phyloP scores from a whole-genome alignment of 2,888 invertebrate genomes.

The Eupithecia dodoneata region DNA sequence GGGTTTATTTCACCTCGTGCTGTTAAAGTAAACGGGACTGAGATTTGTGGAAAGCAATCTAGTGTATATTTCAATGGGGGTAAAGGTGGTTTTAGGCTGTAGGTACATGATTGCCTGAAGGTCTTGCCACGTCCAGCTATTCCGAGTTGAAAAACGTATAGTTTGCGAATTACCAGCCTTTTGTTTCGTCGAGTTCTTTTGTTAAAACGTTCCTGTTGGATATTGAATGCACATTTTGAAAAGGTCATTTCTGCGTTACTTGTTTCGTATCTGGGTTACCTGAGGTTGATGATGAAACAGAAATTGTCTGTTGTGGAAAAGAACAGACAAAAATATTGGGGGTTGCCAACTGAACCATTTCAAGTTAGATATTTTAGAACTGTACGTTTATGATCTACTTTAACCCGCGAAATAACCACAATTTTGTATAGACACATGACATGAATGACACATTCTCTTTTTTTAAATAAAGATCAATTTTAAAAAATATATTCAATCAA shows the following conservation, averaged over 20 bases:
- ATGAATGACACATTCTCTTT: too few species aligned
- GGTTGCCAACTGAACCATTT: background rate
- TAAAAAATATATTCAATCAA: too few species aligned
- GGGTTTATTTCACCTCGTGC: conserved; percentile 19
- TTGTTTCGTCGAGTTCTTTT: conserved; percentile 47
- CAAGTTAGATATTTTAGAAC: background rate
- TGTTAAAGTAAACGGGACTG: conserved; percentile 32
- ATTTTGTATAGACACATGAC: too few species aligned
- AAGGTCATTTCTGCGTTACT: conserved; percentile 11
- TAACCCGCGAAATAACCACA: background rate
- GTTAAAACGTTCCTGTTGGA: conserved; percentile 31
- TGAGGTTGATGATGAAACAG: background rate
- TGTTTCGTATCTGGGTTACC: conserved; percentile 5
- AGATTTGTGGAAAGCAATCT: conserved; percentile 45
- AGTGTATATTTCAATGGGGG: conserved; percentile 37
- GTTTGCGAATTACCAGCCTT: conserved; percentile 51
- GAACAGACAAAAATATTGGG: background rate
- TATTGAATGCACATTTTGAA: conserved; percentile 32
- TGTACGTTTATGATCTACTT: background rate
- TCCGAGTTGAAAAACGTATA: conserved; percentile 42
- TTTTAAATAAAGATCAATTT: too few species aligned
- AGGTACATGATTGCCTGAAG: conserved; percentile 58
- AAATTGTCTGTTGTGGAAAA: background rate
- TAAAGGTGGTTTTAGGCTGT: conserved; percentile 51
- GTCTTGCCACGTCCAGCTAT: conserved; percentile 54